phyloP scores from a whole-genome alignment of 2,888 invertebrate species.

The Piscicola geometra region DNA sequence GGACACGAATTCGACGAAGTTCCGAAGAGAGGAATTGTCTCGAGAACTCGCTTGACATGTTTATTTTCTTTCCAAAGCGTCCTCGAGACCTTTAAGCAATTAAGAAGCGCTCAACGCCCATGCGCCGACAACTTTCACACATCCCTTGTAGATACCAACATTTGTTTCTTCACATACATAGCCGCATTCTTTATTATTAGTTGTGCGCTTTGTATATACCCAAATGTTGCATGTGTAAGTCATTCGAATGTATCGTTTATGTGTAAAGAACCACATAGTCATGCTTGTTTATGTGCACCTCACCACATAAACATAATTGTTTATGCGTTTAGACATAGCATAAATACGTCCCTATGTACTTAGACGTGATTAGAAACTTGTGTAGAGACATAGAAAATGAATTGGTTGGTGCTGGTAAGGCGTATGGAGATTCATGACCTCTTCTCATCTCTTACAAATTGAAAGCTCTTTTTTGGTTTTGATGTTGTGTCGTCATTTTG shows the following conservation, averaged over 20 bases:
- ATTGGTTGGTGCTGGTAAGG: too few relatives aligned
- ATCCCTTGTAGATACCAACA: constrained; percentile 10
- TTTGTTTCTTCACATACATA: background rate
- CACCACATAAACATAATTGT: too few relatives aligned
- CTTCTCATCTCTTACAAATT: too few relatives aligned
- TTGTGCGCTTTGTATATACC: background rate
- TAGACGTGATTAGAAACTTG: too few relatives aligned
- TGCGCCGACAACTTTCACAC: constrained; percentile 15
- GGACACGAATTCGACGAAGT: background rate
- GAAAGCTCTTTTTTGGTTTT: background rate
- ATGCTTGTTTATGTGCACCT: too few relatives aligned
- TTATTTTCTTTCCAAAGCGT: background rate
- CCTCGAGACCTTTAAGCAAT: background rate
- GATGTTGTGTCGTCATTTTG: background rate
- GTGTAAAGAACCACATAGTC: too few relatives aligned
- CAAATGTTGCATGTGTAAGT: too few relatives aligned
- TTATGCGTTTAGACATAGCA: too few relatives aligned
- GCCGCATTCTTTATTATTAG: background rate
- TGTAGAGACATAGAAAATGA: too few relatives aligned
- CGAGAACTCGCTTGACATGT: background rate
- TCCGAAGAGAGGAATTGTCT: background rate
- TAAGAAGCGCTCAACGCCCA: constrained; percentile 6
- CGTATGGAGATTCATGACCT: too few relatives aligned
- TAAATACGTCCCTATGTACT: too few relatives aligned
- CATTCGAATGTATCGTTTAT: too few relatives aligned